phyloP scores from a whole-genome alignment of 2,888 invertebrate genomes.

The Rhodophaea formosa region DNA sequence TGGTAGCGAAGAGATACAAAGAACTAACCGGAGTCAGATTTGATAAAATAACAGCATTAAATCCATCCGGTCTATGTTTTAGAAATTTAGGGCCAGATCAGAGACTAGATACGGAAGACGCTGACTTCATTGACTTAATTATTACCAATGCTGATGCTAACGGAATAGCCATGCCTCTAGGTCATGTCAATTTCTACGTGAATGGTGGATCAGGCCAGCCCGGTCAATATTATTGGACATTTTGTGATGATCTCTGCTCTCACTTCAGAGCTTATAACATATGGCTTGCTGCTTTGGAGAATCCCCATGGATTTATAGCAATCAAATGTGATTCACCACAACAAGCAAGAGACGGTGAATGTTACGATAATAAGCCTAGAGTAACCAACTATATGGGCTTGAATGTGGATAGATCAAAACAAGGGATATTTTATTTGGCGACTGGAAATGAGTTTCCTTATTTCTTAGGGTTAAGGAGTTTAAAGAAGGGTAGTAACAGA shows the following conservation, averaged over 20 bases:
- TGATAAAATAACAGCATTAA: slow-evolving; percentile 51
- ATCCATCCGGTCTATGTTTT: slow-evolving; percentile 66
- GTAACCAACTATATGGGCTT: slow-evolving; percentile 46
- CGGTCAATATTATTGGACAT: slow-evolving; percentile 41
- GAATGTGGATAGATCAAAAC: slow-evolving; percentile 37
- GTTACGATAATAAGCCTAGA: slow-evolving; percentile 43
- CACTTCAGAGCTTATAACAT: slow-evolving; percentile 43
- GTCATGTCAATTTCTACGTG: slow-evolving; percentile 63
- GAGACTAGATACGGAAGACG: slow-evolving; percentile 55
- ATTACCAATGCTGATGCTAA: slow-evolving; percentile 60
- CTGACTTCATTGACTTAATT: slow-evolving; percentile 58
- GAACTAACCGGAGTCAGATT: slow-evolving; percentile 49
- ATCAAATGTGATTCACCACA: slow-evolving; percentile 51
- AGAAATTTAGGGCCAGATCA: slow-evolving; percentile 54
- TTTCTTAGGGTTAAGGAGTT: slow-evolving; percentile 54
- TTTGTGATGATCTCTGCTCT: slow-evolving; percentile 47
- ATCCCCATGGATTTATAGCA: slow-evolving; percentile 47
- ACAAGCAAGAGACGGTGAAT: slow-evolving; percentile 45
- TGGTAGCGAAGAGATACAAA: slow-evolving; percentile 54
- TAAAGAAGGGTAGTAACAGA: slow-evolving; percentile 46
- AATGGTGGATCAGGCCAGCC: slow-evolving; percentile 65
- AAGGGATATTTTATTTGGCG: slow-evolving; percentile 48
- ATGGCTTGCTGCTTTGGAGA: slow-evolving; percentile 46
- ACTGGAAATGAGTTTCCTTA: slow-evolving; percentile 52
- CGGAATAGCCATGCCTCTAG: slow-evolving; percentile 61